phyloP scores from a whole-genome alignment of 2,888 invertebrate species.

The Catocala sponsa region DNA sequence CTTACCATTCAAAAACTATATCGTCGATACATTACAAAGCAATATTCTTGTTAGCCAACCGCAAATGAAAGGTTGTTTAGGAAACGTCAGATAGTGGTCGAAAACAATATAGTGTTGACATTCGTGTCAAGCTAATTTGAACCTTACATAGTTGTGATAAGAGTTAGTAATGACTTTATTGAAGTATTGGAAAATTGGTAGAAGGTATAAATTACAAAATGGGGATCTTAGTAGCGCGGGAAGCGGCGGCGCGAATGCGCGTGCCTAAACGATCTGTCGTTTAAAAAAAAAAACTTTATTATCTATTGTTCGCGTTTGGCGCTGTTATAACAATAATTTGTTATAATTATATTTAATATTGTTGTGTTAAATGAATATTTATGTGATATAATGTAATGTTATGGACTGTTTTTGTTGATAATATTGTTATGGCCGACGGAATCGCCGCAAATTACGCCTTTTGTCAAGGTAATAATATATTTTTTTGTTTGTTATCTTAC shows the following conservation, averaged over 20 bases:
- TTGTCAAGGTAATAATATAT: slow-evolving; percentile 28
- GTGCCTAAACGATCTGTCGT: slow-evolving; percentile 9
- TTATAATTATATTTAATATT: background rate
- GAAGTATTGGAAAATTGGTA: slow-evolving; percentile 17
- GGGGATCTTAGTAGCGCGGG: slow-evolving; percentile 71
- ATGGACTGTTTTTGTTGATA: slow-evolving; percentile 13
- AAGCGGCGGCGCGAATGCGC: slow-evolving; percentile 61
- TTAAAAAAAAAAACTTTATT: slow-evolving; percentile 12
- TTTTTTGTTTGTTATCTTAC: slow-evolving; percentile 13
- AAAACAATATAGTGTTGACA: slow-evolving; percentile 17
- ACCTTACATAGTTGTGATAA: slow-evolving; percentile 10
- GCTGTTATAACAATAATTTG: background rate
- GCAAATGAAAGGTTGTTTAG: slow-evolving; percentile 48
- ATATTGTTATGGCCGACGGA: slow-evolving; percentile 8
- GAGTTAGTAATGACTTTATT: slow-evolving; percentile 1
- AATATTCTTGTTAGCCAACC: slow-evolving; percentile 8
- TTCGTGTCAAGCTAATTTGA: slow-evolving; percentile 23
- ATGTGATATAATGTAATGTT: slow-evolving; percentile 15
- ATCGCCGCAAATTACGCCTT: slow-evolving; percentile 17
- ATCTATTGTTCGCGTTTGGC: background rate
- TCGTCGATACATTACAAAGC: slow-evolving; percentile 29
- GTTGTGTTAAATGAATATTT: background rate
- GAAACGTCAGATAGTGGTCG: slow-evolving; percentile 45
- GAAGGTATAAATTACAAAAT: slow-evolving; percentile 29
- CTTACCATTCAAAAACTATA: slow-evolving; percentile 29